Conservation (phyloP, 2,113 vertebrate genomes). For the Sylvietta virens region DNA sequence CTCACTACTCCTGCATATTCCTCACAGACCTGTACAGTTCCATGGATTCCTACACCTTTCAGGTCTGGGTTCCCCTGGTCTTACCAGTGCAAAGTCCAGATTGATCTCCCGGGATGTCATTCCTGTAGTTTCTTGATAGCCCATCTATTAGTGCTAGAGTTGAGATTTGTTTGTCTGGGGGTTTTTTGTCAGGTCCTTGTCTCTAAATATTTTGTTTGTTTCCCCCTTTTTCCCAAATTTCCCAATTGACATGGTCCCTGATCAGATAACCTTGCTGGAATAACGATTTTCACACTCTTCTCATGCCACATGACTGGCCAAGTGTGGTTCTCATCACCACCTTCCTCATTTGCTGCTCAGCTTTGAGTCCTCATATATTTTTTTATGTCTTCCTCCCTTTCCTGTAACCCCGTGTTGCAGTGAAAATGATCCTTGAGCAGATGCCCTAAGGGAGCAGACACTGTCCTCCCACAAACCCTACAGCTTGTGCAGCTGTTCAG, state of each 20-base stretch:
- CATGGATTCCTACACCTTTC: fast-evolving
- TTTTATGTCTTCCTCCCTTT: background rate
- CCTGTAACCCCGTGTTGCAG: background rate
- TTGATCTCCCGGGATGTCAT: background rate
- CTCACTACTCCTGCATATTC: background rate
- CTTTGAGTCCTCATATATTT: background rate
- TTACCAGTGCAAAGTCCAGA: background rate
- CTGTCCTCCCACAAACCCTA: background rate
- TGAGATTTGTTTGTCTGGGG: background rate
- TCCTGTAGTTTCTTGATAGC: background rate
- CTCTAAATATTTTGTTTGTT: background rate
- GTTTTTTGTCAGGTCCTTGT: background rate
- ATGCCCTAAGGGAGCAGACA: background rate
- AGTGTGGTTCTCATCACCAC: background rate
- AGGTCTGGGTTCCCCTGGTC: background rate
- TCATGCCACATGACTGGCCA: background rate
- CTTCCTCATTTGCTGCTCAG: background rate
- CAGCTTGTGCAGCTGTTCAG: background rate
- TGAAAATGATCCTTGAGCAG: background rate
- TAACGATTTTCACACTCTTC: background rate
- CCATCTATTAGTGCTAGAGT: background rate
- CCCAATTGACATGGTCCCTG: background rate
- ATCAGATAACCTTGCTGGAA: background rate
- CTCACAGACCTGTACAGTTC: background rate
- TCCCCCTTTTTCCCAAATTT: background rate